A percentile compares a stretch with the other conserved stretches of the same genome.
phyloP scores from a whole-genome alignment of 2,888 invertebrate genomes.

The Drosophila austrosaltans region DNA sequence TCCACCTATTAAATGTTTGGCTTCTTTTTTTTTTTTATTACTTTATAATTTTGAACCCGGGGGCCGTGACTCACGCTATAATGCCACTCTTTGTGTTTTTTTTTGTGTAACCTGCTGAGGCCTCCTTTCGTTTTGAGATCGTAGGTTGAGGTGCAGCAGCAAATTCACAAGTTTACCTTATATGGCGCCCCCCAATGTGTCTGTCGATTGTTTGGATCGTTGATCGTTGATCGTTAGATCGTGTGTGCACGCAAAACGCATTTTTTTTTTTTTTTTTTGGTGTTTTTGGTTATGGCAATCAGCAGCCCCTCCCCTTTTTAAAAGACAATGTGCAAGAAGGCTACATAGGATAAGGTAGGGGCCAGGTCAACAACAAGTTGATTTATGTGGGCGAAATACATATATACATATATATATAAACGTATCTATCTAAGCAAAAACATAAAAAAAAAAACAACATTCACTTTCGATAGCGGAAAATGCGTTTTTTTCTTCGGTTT shows the following conservation, averaged over 20 bases:
- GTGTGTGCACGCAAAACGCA: conserved; percentile 71
- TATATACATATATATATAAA: conserved; percentile 28
- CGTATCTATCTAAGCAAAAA: background rate
- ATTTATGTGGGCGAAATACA: conserved; percentile 72
- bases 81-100: conserved; percentile 11
- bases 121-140: conserved; percentile 38
- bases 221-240: conserved; percentile 33
- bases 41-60: background rate
- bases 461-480: conserved; percentile 69
- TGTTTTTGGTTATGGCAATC: conserved; percentile 46
- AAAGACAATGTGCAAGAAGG: conserved; percentile 55
- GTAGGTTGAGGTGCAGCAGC: conserved; percentile 65
- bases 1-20: background rate
- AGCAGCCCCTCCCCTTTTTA: conserved; percentile 37
- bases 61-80: conserved; percentile 12
- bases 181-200: conserved; percentile 61
- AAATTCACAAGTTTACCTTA: conserved; percentile 61
- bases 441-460: conserved; percentile 57
- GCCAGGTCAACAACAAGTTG: conserved; percentile 58
- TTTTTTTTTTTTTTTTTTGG: conserved; percentile 39
- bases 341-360: conserved; percentile 35
- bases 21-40: background rate
- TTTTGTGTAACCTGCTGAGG: conserved; percentile 41
- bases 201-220: conserved; percentile 33
- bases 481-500: conserved; percentile 41